Base-by-base conservation (phyloP, 2,797 vertebrate species). In the Trachurus trachurus region DNA sequence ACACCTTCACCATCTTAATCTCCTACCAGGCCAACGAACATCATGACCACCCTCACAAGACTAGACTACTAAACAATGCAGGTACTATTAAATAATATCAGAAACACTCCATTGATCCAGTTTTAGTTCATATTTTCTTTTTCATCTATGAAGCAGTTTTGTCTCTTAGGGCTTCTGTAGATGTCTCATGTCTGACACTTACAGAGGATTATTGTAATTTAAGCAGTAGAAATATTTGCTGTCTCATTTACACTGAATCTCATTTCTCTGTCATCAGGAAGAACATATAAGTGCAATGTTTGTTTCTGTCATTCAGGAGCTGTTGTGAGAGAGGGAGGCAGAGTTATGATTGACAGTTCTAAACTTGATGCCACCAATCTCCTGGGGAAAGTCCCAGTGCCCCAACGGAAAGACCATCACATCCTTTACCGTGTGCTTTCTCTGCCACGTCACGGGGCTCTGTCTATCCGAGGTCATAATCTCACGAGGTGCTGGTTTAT, bases 281-380 rank as follows among this genome's bases (percentile, higher is more conserved):
- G 6, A 64, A 61, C 45, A 10, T 8, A 21, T 6, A 31, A 63
- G 47, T 1, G 8, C 5, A 17, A 9, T 59, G 8, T 81, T 61
- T 79, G 22, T 74, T 0, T 83, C 31, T 57, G 19, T 86, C 21
- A 49, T 45, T 58, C 91, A 98, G 97, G 97, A 89, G 96, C 94
- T 17, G 45, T 92, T 81, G 96, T 98, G 71, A 90, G 94, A 9
- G 97, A 98, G 83, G 97, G 97, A 87, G 96, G 94, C 63, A 93
- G 85, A 82, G 93, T 97, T 74, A 84, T 93, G 50, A 97, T 97
- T 69, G 96, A 96, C 83, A 96, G 84, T 60, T 94, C 94, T 10
- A 97, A 96, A 85, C 90, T 98, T 29, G 97, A 98, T 79, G 97
- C 96, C 65, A 96, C 97, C 57, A 98, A 98, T 80, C 94, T 98